A percentile compares a stretch with the other conserved stretches of the same genome.
Evolutionary conservation across 2,797 vertebrate genomes (phyloP).

Genomic region (Rhabdomys pumilio): DNA sequence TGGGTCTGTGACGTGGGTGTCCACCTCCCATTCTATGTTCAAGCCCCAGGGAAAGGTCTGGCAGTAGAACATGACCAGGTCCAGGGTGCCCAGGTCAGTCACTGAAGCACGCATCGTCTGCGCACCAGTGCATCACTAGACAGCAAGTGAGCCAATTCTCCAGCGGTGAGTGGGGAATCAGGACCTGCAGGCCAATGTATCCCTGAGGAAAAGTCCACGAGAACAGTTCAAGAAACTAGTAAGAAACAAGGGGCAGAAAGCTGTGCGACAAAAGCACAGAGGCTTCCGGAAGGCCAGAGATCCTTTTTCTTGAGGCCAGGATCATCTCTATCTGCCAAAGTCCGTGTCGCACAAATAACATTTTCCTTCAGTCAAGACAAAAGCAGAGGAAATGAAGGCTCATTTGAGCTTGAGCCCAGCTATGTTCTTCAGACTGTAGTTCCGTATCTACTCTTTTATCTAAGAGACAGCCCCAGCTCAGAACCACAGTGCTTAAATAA

Average conservation of each 20-base stretch:
- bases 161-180: slow-evolving; percentile 71
- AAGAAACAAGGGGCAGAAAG: slow-evolving; percentile 83
- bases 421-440: slow-evolving; percentile 76
- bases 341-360: slow-evolving; percentile 71
- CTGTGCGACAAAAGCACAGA: slow-evolving; percentile 78
- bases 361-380: slow-evolving; percentile 79
- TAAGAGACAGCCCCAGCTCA: slow-evolving; percentile 56
- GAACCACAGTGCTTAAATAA: slow-evolving; percentile 75
- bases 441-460: slow-evolving; percentile 65
- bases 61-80: slow-evolving; percentile 79
- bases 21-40: slow-evolving; percentile 75
- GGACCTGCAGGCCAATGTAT: slow-evolving; percentile 83
- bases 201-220: slow-evolving; percentile 87
- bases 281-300: slow-evolving; percentile 72
- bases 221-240: slow-evolving; percentile 83
- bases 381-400: slow-evolving; percentile 71
- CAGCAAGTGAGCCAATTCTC: slow-evolving; percentile 78
- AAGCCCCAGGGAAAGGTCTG: slow-evolving; percentile 76
- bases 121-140: slow-evolving; percentile 71
- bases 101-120: slow-evolving; percentile 71
- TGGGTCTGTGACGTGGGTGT: slow-evolving; percentile 52
- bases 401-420: slow-evolving; percentile 74
- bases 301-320: slow-evolving; percentile 61
- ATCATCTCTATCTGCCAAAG: slow-evolving; percentile 26
- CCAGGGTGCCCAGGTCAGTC: slow-evolving; percentile 74